Percentiles rank a stretch among this genome's conserved stretches.
phyloP scores from a whole-genome alignment of 2,113 vertebrate genomes.

The Zeus faber region DNA sequence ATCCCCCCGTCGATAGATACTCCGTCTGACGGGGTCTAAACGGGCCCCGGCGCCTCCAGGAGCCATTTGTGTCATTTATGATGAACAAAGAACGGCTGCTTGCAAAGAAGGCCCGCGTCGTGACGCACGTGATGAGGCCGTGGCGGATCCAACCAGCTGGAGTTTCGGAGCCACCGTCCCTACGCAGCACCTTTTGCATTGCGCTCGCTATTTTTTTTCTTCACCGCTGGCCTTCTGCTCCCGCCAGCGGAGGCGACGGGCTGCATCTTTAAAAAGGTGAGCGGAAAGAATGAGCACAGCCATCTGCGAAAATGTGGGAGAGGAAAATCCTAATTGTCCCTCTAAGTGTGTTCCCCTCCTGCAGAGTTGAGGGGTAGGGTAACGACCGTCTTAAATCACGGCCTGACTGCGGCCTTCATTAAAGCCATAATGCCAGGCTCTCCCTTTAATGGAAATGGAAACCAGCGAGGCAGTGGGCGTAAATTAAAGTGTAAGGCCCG shows the following conservation, averaged over 20 bases:
- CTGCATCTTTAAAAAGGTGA: conserved; percentile 48
- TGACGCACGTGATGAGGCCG: conserved; percentile 52
- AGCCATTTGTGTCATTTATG: conserved; percentile 60
- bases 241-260: conserved; percentile 38
- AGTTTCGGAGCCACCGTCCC: conserved; percentile 5
- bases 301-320: conserved; percentile 45
- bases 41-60: conserved; percentile 53
- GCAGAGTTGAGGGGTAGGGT: conserved; percentile 60
- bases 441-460: conserved; percentile 79
- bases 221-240: conserved; percentile 34
- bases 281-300: conserved; percentile 48
- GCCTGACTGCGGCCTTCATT: conserved; percentile 72
- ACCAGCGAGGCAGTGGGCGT: conserved; percentile 64
- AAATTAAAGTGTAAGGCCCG: conserved; percentile 73
- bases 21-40: conserved; percentile 62
- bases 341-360: conserved; percentile 68
- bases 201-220: conserved; percentile 35
- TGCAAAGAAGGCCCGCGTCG: conserved; percentile 35
- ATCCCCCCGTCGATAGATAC: conserved; percentile 51
- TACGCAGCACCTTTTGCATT: conserved; percentile 24
- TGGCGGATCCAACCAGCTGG: conserved; percentile 44
- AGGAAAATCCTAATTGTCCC: conserved; percentile 68
- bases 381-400: conserved; percentile 76
- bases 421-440: conserved; percentile 78
- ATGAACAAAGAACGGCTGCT: conserved; percentile 48